Conservation (phyloP, 2,113 vertebrate genomes). For the human region GRCh38 chr21:26207501-26208000, state of each 20-base stretch:
- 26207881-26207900: not conserved
- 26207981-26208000: not conserved
- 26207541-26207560: not conserved
- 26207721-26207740: not conserved
- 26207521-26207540: conserved; percentile 35
- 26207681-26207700: conserved; percentile 27
- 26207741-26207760: not conserved
- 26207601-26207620: not conserved
- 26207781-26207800: not conserved
- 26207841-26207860: not conserved
- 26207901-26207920: not conserved
- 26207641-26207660: not conserved
- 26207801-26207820: not conserved
- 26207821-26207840: not conserved
- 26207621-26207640: not conserved
- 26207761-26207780: not conserved
- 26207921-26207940: not conserved
- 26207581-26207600: conserved; percentile 25
- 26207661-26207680: not conserved
- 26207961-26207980: not conserved
- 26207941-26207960: not conserved
- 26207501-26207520: conserved; percentile 29
- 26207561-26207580: conserved; percentile 10
- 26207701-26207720: not conserved
- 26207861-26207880: not conserved